Evolutionary conservation across 2,888 invertebrate species (phyloP).

Genomic region (Drosophila meridionalis): DNA sequence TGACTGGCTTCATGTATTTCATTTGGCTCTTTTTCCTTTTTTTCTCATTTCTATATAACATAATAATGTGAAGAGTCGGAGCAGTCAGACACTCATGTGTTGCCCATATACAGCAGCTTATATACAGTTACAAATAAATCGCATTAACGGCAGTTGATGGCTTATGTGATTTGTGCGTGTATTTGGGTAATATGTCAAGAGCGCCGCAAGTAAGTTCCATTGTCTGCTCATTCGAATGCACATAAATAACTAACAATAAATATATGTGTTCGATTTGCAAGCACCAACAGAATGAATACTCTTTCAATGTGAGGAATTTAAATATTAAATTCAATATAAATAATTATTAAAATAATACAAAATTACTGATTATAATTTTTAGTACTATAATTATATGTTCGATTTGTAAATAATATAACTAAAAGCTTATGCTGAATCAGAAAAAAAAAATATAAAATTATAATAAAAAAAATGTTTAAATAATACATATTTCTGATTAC

Average conservation of each 20-base stretch:
- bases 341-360: no score
- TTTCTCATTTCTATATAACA: constrained; percentile 31
- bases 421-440: no score
- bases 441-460: no score
- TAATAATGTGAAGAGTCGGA: constrained; percentile 35
- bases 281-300: not conserved
- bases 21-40: constrained; percentile 42
- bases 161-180: constrained; percentile 45
- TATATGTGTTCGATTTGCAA: not conserved
- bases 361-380: no score
- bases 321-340: no score
- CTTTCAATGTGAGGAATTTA: not conserved
- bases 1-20: constrained; percentile 21
- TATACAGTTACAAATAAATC: constrained; percentile 39
- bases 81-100: not conserved
- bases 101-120: not conserved
- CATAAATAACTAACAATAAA: constrained; percentile 34
- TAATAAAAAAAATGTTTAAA: no score
- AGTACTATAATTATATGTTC: no score
- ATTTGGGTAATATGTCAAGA: constrained; percentile 35
- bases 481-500: no score
- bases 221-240: constrained; percentile 24
- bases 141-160: constrained; percentile 48
- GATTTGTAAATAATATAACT: no score
- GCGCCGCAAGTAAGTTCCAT: constrained; percentile 20